phyloP scores from a whole-genome alignment of 2,113 vertebrate genomes.

The Syngnathus typhle region DNA sequence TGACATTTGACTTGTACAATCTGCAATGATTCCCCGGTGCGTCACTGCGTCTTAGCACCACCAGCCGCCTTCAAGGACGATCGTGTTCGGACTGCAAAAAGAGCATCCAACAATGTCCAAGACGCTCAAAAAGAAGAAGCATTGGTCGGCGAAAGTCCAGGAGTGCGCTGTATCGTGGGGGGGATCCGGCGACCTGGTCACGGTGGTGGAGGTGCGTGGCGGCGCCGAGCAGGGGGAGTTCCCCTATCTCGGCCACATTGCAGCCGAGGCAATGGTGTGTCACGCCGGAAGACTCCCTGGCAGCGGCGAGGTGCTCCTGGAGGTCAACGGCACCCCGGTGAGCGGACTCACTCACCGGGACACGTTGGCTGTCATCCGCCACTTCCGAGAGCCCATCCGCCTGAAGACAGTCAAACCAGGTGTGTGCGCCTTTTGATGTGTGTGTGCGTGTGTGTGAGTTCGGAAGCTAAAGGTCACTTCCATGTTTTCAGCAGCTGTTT shows the following conservation, averaged over 20 bases:
- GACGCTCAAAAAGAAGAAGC: conserved; percentile 91
- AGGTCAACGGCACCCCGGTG: conserved; percentile 93
- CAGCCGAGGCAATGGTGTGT: conserved; percentile 73
- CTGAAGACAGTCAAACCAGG: conserved; percentile 91
- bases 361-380: conserved; percentile 86
- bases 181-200: conserved; percentile 66
- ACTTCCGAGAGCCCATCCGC: conserved; percentile 89
- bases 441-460: neutral
- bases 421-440: conserved; percentile 47
- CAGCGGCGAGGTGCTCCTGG: conserved; percentile 86
- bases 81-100: conserved; percentile 29
- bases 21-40: conserved; percentile 36
- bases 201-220: conserved; percentile 77
- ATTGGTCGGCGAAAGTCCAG: conserved; percentile 90
- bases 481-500: conserved; percentile 1
- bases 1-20: conserved; percentile 25
- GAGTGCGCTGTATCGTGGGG: conserved; percentile 85
- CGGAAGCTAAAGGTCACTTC: conserved; percentile 4
- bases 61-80: conserved; percentile 26
- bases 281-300: conserved; percentile 77
- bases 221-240: conserved; percentile 91
- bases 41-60: conserved; percentile 42
- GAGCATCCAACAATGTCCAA: conserved; percentile 80
- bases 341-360: conserved; percentile 92
- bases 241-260: conserved; percentile 80